Percentiles rank a stretch among this genome's conserved stretches.
phyloP scores from a whole-genome alignment of 2,113 vertebrate species.

The Bufo bufo region DNA sequence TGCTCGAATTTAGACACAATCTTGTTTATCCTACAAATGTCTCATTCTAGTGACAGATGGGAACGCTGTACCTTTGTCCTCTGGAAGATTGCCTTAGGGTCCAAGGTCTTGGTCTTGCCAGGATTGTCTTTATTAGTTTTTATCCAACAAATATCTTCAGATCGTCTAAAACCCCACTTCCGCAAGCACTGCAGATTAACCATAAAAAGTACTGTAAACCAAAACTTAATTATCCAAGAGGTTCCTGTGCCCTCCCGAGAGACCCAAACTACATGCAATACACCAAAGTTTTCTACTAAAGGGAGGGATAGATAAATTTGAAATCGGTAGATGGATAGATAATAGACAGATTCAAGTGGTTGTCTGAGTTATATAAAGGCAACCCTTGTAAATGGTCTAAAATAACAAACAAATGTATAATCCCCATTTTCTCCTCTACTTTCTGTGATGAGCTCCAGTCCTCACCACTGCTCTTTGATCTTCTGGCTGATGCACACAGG shows the following conservation, averaged over 20 bases:
- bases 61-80: constrained; percentile 86
- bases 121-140: constrained; percentile 99
- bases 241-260: neutral
- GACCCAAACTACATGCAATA: neutral
- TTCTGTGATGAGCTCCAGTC: too few relatives aligned
- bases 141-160: constrained; percentile 99
- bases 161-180: constrained; percentile 97
- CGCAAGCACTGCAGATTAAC: constrained; percentile 78
- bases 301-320: neutral
- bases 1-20: neutral
- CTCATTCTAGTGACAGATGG: constrained; percentile 19
- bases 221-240: neutral
- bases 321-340: too few relatives aligned
- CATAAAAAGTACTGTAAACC: neutral
- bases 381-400: too few relatives aligned
- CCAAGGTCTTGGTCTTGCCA: constrained; percentile 94
- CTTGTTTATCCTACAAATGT: constrained; percentile 20
- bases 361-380: too few relatives aligned
- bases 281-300: neutral
- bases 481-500: too few relatives aligned
- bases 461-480: too few relatives aligned
- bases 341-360: too few relatives aligned
- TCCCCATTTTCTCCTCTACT: too few relatives aligned
- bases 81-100: constrained; percentile 97
- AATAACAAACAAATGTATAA: too few relatives aligned